Conservation (phyloP, 2,888 invertebrate species). For the Acleris literana region DNA sequence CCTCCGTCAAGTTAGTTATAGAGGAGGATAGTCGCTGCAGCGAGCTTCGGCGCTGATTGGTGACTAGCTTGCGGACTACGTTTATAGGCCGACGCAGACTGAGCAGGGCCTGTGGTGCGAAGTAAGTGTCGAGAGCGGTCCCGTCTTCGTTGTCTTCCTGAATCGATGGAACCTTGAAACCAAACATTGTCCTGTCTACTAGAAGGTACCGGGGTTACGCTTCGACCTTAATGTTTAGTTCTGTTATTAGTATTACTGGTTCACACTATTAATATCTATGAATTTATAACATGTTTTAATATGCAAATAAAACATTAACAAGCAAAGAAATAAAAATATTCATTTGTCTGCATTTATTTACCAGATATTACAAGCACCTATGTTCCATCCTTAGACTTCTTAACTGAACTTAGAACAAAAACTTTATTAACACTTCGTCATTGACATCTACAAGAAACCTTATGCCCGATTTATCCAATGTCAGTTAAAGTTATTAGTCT, state of each 20-base stretch:
- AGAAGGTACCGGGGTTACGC: conserved; percentile 9
- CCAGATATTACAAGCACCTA: neutral
- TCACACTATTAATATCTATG: neutral
- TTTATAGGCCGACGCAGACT: conserved; percentile 74
- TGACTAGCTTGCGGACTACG: conserved; percentile 80
- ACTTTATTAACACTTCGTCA: too few relatives aligned
- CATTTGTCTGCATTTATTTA: conserved; percentile 10
- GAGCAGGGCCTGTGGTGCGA: conserved; percentile 69
- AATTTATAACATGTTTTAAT: neutral
- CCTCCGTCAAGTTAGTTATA: conserved; percentile 80
- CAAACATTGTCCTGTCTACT: conserved; percentile 53
- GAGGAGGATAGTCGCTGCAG: conserved; percentile 78
- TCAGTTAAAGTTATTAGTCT: too few relatives aligned
- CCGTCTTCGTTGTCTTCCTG: conserved; percentile 70
- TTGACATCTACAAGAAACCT: too few relatives aligned
- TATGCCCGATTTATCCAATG: too few relatives aligned
- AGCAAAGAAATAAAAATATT: conserved; percentile 27
- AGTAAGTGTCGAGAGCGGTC: conserved; percentile 64
- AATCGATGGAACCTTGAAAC: conserved; percentile 74
- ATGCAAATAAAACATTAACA: conserved; percentile 22
- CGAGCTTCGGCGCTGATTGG: conserved; percentile 75
- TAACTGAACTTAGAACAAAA: too few relatives aligned
- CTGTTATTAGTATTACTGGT: conserved; percentile 5
- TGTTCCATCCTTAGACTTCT: neutral
- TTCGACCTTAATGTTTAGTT: conserved; percentile 8